Evolutionary conservation across 2,888 invertebrate species (phyloP).

Genomic region (Autographa pulchrina): DNA sequence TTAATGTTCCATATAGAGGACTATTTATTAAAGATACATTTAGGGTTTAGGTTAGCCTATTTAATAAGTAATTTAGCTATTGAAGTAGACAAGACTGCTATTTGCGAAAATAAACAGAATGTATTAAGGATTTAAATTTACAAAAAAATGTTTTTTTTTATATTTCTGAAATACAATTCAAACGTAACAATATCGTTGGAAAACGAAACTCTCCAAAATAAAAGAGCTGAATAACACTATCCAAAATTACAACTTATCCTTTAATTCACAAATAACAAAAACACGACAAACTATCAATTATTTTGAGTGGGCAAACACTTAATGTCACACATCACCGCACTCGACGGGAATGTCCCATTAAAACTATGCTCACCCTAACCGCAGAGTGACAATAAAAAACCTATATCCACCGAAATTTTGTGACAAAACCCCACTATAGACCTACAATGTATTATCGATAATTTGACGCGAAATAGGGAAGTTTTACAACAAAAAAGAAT

Average conservation of each 20-base stretch:
- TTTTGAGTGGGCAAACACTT: slow-evolving; percentile 65
- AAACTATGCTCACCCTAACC: slow-evolving; percentile 63
- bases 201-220: slow-evolving; percentile 11
- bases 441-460: slow-evolving; percentile 49
- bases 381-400: slow-evolving; percentile 67
- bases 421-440: slow-evolving; percentile 53
- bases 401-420: slow-evolving; percentile 67
- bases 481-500: slow-evolving; percentile 25
- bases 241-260: slow-evolving; percentile 41
- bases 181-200: background rate
- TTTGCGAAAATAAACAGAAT: too few relatives aligned
- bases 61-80: too few relatives aligned
- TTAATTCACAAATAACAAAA: slow-evolving; percentile 40
- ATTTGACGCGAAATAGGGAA: slow-evolving; percentile 74
- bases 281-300: slow-evolving; percentile 68
- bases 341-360: slow-evolving; percentile 59
- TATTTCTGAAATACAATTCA: background rate
- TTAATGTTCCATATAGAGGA: too few relatives aligned
- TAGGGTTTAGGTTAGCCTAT: too few relatives aligned
- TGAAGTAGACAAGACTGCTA: too few relatives aligned
- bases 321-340: slow-evolving; percentile 60
- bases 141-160: too few relatives aligned
- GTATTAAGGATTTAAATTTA: too few relatives aligned
- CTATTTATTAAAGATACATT: too few relatives aligned
- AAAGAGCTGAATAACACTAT: slow-evolving; percentile 10